Percentiles rank a stretch among this genome's conserved stretches.
Evolutionary conservation across 2,797 vertebrate species (phyloP).

Genomic region (Geotrypetes seraphini): DNA sequence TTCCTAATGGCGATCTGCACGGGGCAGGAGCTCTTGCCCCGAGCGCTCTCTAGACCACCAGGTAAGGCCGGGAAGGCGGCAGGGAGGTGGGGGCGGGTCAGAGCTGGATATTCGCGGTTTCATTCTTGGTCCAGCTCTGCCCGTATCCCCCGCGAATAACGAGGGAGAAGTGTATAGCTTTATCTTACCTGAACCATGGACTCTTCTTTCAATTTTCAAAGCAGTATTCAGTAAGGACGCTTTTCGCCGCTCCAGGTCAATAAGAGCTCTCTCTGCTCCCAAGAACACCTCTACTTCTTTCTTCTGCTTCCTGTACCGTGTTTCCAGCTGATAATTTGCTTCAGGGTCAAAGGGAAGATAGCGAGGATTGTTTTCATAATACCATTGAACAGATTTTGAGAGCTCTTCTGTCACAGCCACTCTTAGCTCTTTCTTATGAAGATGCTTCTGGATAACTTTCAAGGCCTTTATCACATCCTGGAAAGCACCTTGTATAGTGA

Average conservation of each 20-base stretch:
- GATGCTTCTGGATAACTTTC: not conserved
- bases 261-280: not conserved
- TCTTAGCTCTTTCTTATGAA: not conserved
- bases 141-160: too few species aligned
- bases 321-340: not conserved
- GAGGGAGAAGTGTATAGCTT: too few species aligned
- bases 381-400: not conserved
- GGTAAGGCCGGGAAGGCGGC: too few species aligned
- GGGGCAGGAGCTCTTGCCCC: too few species aligned
- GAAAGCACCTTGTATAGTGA: not conserved
- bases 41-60: too few species aligned
- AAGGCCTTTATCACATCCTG: not conserved
- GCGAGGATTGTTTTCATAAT: not conserved
- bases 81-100: too few species aligned
- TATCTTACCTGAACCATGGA: constrained; percentile 1
- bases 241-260: not conserved
- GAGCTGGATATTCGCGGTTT: too few species aligned
- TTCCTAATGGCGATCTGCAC: too few species aligned
- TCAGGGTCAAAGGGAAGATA: not conserved
- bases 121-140: too few species aligned
- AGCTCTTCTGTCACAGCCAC: not conserved
- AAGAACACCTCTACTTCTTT: not conserved
- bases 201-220: not conserved
- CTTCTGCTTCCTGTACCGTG: not conserved
- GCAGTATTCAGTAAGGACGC: not conserved